Percentiles rank a stretch among this genome's conserved stretches.
Conservation (phyloP, 35 echinoderm and acorn worm genomes). For the Lytechinus variegatus region DNA sequence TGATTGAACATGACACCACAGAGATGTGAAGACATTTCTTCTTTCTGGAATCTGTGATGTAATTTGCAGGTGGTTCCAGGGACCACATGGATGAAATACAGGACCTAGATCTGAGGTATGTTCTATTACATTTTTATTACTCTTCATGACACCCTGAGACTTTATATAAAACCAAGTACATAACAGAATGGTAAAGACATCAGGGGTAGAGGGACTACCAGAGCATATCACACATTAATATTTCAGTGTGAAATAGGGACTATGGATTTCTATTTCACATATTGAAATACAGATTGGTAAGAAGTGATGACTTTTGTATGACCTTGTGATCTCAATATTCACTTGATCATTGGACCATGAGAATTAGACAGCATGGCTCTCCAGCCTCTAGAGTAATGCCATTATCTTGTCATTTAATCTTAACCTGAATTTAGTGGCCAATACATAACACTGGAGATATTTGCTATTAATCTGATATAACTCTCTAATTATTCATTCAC, state of each 20-base stretch:
- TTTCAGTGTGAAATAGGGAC: not conserved
- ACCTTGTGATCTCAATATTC: not conserved
- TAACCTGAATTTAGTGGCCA: not conserved
- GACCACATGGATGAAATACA: not conserved
- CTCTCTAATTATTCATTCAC: not conserved
- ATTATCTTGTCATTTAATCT: not conserved
- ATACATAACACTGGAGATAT: not conserved
- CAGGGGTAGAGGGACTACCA: not conserved
- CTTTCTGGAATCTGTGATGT: not conserved
- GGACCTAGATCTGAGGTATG: not conserved
- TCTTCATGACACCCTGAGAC: not conserved
- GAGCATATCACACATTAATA: not conserved
- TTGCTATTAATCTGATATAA: not conserved
- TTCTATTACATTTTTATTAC: not conserved
- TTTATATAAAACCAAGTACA: not conserved
- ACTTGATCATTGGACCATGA: not conserved
- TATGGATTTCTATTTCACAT: not conserved
- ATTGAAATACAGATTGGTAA: not conserved
- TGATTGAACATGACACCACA: not conserved
- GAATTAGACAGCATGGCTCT: constrained; percentile 1
- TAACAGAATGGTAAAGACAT: not conserved
- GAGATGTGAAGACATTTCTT: not conserved
- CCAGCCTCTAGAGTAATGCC: not conserved
- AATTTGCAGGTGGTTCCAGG: not conserved
- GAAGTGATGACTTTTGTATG: constrained; percentile 2